Conservation (phyloP, 2,797 vertebrate genomes). For the Sebastes matsubarae region DNA sequence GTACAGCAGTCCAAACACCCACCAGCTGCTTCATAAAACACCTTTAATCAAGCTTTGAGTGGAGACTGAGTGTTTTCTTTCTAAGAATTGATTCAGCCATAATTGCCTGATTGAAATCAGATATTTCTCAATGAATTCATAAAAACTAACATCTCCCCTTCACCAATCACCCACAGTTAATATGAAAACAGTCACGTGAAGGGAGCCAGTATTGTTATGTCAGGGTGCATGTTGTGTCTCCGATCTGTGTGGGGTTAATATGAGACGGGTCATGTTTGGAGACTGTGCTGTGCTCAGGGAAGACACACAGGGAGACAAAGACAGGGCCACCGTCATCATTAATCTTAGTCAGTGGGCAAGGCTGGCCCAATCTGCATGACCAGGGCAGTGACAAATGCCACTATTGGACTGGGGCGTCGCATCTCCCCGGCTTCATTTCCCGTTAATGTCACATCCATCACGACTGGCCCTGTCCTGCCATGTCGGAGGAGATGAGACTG, state of each 20-base stretch:
- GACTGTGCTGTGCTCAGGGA: conserved; percentile 51
- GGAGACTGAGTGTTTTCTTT: background rate
- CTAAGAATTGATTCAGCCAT: background rate
- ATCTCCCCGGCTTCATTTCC: conserved; percentile 79
- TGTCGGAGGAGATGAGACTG: conserved; percentile 69
- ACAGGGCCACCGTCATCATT: conserved; percentile 76
- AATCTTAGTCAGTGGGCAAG: conserved; percentile 77
- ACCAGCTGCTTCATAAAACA: background rate
- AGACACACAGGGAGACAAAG: conserved; percentile 73
- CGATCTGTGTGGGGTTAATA: conserved; percentile 28
- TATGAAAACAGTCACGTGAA: background rate
- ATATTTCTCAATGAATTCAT: background rate
- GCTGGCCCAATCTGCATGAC: conserved; percentile 77
- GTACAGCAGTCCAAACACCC: background rate
- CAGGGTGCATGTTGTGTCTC: conserved; percentile 17
- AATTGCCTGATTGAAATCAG: background rate
- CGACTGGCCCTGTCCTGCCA: conserved; percentile 63
- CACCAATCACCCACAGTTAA: background rate
- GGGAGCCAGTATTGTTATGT: conserved; percentile 29
- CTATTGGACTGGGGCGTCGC: conserved; percentile 73
- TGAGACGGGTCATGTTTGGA: conserved; percentile 49
- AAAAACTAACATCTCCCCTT: background rate
- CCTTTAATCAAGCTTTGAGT: background rate
- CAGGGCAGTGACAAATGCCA: conserved; percentile 82
- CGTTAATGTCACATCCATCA: conserved; percentile 83